Conservation (phyloP, 1,140 invertebrate genomes). For the Helicoverpa armigera region DNA sequence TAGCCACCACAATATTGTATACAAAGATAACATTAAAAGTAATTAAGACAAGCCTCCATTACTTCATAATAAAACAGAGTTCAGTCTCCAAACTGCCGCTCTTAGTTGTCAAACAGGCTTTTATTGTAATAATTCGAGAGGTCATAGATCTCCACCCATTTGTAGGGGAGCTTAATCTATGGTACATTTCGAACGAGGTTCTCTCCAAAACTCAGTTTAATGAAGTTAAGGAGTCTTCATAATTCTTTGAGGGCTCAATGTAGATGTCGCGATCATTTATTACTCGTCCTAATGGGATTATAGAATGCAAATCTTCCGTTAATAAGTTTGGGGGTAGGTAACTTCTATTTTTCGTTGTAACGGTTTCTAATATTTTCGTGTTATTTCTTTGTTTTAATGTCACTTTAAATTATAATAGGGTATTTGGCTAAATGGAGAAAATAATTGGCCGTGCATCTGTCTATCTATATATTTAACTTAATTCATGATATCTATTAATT, state of each 20-base stretch:
- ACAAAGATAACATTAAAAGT: too few relatives aligned
- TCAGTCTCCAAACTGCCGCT: slow-evolving; percentile 63
- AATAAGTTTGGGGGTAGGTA: slow-evolving; percentile 16
- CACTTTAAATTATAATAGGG: neutral
- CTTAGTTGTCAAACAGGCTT: slow-evolving; percentile 70
- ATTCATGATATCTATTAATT: too few relatives aligned
- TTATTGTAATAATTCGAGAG: slow-evolving; percentile 67
- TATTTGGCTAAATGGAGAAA: too few relatives aligned
- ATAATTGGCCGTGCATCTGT: too few relatives aligned
- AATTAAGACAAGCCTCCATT: neutral
- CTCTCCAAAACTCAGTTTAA: slow-evolving; percentile 58
- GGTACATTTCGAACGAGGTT: slow-evolving; percentile 23
- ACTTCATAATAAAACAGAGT: slow-evolving; percentile 9
- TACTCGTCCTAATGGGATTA: slow-evolving; percentile 57
- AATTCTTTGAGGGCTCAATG: slow-evolving; percentile 53
- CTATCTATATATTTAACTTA: too few relatives aligned
- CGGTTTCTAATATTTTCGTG: neutral
- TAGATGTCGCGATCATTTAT: slow-evolving; percentile 58
- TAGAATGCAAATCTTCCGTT: slow-evolving; percentile 38
- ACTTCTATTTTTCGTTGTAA: slow-evolving; percentile 4
- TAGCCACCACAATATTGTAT: too few relatives aligned
- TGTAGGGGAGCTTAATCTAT: slow-evolving; percentile 49
- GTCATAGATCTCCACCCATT: slow-evolving; percentile 64
- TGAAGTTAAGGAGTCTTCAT: slow-evolving; percentile 71
- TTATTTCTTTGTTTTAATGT: neutral